Conservation (phyloP, 2,113 vertebrate genomes). For the Marmota monax region DNA sequence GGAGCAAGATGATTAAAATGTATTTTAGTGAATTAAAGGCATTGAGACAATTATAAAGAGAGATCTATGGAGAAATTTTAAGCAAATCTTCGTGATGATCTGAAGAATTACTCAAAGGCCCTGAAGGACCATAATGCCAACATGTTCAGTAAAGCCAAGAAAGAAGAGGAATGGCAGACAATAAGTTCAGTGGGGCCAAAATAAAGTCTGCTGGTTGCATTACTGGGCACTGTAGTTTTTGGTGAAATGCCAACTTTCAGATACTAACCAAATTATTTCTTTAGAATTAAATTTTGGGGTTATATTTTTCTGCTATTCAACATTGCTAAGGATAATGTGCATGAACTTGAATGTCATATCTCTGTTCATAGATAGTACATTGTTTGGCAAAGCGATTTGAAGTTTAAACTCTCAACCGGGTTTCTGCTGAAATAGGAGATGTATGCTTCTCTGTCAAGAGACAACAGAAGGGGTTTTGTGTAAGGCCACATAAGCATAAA, state of each 20-base stretch:
- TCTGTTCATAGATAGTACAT: constrained; percentile 89
- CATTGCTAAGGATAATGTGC: constrained; percentile 66
- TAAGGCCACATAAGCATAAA: constrained; percentile 86
- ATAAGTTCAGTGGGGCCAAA: background rate
- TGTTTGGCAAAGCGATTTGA: constrained; percentile 86
- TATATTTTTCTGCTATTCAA: background rate
- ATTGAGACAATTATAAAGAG: background rate
- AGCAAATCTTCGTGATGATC: background rate
- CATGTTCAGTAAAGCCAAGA: background rate
- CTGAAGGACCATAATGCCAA: background rate
- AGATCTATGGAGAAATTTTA: background rate
- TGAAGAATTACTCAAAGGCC: background rate
- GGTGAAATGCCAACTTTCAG: constrained; percentile 60
- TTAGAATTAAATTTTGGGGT: constrained; percentile 13
- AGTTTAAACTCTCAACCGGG: constrained; percentile 85
- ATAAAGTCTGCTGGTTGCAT: background rate
- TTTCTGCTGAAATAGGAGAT: constrained; percentile 88
- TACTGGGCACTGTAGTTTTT: background rate
- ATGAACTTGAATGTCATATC: constrained; percentile 88
- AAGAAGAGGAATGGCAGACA: background rate
- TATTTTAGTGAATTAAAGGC: background rate
- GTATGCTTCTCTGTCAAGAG: constrained; percentile 88
- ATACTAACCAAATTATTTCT: constrained; percentile 59
- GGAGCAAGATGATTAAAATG: background rate
- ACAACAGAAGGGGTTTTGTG: constrained; percentile 93